phyloP scores from a whole-genome alignment of 2,888 invertebrate species.

The Archaeoteleia sp. region DNA sequence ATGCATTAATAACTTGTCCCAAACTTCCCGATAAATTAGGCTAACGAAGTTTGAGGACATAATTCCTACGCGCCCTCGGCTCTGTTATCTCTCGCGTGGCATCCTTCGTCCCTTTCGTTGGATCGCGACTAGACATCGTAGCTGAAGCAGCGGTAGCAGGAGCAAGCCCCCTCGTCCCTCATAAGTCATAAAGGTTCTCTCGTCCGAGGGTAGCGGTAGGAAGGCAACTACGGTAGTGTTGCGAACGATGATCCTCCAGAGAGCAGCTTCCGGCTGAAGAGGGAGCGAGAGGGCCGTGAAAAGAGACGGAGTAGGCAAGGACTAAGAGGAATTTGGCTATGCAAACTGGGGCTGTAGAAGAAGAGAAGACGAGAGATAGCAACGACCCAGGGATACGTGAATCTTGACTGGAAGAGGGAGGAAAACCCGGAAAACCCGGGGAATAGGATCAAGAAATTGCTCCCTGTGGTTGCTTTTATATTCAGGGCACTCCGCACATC shows the following conservation, averaged over 20 bases:
- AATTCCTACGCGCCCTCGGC: constrained; percentile 50
- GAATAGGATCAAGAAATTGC: constrained; percentile 41
- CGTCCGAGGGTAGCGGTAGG: constrained; percentile 42
- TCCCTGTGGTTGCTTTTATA: constrained; percentile 53
- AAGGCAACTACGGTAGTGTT: constrained; percentile 43
- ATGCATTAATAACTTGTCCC: constrained; percentile 64
- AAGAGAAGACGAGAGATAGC: constrained; percentile 28
- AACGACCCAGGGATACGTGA: constrained; percentile 16
- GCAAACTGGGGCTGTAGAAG: constrained; percentile 39
- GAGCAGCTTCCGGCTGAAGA: constrained; percentile 43
- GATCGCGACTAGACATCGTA: constrained; percentile 44
- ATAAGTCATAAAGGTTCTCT: constrained; percentile 60
- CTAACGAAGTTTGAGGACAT: constrained; percentile 65
- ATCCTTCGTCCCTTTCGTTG: constrained; percentile 4
- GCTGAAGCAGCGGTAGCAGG: constrained; percentile 40
- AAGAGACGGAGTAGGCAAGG: constrained; percentile 19
- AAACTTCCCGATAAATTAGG: constrained; percentile 68
- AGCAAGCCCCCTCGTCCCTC: constrained; percentile 57
- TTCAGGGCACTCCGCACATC: constrained; percentile 41
- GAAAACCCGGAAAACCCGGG: constrained; percentile 9
- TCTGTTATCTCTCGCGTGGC: constrained; percentile 37
- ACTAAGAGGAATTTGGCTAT: constrained; percentile 43
- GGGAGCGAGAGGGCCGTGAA: constrained; percentile 21
- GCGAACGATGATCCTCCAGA: constrained; percentile 56
- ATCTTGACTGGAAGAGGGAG: constrained; percentile 16